Evolutionary conservation across 2,888 invertebrate genomes (phyloP), one percentile per base, ranked within the genome.

Genomic region (Seladonia tumulorum): DNA sequence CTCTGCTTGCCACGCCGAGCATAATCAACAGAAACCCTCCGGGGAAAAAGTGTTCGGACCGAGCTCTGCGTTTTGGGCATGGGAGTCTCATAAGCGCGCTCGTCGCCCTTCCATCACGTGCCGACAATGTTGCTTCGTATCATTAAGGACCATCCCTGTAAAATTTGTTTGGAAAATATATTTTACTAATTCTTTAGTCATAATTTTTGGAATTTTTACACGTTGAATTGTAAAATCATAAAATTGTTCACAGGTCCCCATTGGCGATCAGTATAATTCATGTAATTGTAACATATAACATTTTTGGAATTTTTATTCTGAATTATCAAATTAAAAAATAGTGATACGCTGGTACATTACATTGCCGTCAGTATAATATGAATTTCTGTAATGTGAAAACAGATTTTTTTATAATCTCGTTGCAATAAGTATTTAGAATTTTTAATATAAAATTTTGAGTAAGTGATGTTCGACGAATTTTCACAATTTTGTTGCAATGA

Each of bases 1-100:
- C 78, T 75, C 25, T 71, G 79, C 82, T 78, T 80, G 78, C 77
- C 57, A 47, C 70, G 68, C 63, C 72, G 53, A 72, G 63, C 60
- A 82, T 79, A 77, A 78, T 76, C 81, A 35, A 72, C 75, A 66
- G 76, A 80, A 74, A 25, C 42, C 16, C 2, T 14, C 29, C 12
- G 25, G 16, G 22, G 22, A 47, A 76, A 76, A 18, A 76, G n/a
- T 42, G 29, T 68, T 16, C 18, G 16, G 29, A 22, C 74, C 29
- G 45, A 72, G 12, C 16, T 39, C 39, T n/a, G 78, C 68, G 77
- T 71, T 60, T n/a, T 42, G 5, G 29, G 77, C 72, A 77, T 76
- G 47, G 22, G 49, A 76, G 76, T 76, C 57, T 82, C 35, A n/a
- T 8, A 22, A 25, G 47, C 39, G 42, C 5, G 22, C 2, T 8